Evolutionary conservation across 2,797 vertebrate species (phyloP), one percentile per base, ranked within the genome.

Genomic region (Argentina silus): DNA sequence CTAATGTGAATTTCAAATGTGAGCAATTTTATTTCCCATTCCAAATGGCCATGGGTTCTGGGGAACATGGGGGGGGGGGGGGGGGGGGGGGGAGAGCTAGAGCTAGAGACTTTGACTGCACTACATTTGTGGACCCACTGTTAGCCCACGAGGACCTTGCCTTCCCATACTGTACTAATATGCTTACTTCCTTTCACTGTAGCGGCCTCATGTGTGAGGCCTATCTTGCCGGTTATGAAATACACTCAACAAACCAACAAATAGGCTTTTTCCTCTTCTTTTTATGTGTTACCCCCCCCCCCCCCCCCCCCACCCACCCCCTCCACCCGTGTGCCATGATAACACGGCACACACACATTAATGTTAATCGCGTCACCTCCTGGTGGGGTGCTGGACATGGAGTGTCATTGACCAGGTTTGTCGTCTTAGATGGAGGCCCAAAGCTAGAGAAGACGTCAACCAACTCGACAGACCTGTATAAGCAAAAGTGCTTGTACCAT

Each of bases 1-100:
- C 86, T 91, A 93, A 94, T 93, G 92, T 94, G 92, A 94, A 94
- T 59, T 73, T 68, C 21, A 55, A 77, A 67, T 75, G 45, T 69
- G 67, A 69, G 36, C 47, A 12, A 50, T 70, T 73, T 67, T 74
- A 57, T 71, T 72, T 78, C 61, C 27, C 82, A 87, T 90, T 93
- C 87, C 89, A 92, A 91, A 92, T 89, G 89, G 92, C 90, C 92
- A 91, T 93, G 90, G 76, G 89, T 90, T 82, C 81, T 82, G 78
- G 83, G 87, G 82, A 80, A 85, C 4, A 7, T 19, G 15, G 23
- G 15, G 61, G 75, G 86, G 85, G 73, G 76, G 86, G 21, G 47
- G 21, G 21, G 15, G 61, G 75, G 86, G 86, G 74, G 77, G 86
- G 86, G 75, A 87, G 83, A 76, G n/a, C n/a, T n/a, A n/a, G 85